phyloP scores from a whole-genome alignment of 2,113 vertebrate genomes.

The Hipposideros armiger region DNA sequence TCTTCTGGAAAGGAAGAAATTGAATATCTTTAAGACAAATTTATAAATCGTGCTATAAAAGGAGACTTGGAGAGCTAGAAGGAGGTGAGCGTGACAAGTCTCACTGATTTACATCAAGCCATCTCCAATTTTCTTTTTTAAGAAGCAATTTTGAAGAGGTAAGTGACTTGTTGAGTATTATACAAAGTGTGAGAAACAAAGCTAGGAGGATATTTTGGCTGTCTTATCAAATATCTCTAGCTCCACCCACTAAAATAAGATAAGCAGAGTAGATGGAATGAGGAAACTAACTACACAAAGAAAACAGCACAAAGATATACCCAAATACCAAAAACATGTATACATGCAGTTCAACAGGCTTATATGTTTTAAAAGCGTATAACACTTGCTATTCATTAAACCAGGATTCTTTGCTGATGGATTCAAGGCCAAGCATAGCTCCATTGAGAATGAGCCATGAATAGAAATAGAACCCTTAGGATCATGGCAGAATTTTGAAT shows the following conservation, averaged over 20 bases:
- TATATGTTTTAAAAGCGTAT: neutral
- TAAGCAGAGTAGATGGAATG: neutral
- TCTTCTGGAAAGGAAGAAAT: neutral
- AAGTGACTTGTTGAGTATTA: neutral
- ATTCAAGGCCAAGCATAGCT: neutral
- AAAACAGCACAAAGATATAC: neutral
- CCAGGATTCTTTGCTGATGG: neutral
- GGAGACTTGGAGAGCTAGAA: neutral
- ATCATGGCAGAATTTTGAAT: neutral
- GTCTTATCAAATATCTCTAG: neutral
- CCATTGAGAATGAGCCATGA: neutral
- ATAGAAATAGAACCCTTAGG: neutral
- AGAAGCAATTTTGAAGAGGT: neutral
- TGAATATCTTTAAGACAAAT: neutral
- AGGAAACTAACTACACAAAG: neutral
- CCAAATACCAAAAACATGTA: neutral
- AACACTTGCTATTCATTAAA: neutral
- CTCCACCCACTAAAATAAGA: neutral
- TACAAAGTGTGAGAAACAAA: neutral
- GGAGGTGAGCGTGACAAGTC: neutral
- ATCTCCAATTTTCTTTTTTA: neutral
- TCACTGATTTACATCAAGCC: neutral
- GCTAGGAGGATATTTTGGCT: neutral
- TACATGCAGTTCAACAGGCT: neutral
- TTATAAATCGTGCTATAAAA: neutral